phyloP scores from a whole-genome alignment of 2,888 invertebrate genomes.

The Calameuta filiformis region DNA sequence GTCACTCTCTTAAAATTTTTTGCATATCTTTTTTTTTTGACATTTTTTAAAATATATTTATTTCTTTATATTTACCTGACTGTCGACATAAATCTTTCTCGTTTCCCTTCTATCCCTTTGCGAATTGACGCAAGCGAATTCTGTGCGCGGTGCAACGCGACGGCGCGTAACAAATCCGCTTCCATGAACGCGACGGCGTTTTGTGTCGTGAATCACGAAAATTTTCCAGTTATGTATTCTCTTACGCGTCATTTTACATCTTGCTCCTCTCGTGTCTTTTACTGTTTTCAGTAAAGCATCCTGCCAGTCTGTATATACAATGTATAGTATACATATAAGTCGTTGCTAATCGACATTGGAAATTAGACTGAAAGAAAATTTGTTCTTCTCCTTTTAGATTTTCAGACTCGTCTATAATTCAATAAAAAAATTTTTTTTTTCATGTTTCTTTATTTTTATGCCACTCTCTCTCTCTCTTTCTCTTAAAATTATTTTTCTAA shows the following conservation, averaged over 20 bases:
- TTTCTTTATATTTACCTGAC: neutral
- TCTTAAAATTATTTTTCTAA: neutral
- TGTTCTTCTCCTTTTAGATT: neutral
- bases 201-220: neutral
- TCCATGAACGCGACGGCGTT: neutral
- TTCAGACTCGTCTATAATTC: neutral
- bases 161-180: neutral
- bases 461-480: neutral
- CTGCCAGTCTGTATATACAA: too few relatives aligned
- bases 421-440: neutral
- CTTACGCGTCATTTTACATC: neutral
- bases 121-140: neutral
- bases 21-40: neutral
- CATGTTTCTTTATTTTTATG: neutral
- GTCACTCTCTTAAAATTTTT: neutral
- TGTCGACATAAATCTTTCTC: neutral
- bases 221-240: neutral
- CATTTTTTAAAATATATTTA: neutral
- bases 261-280: neutral
- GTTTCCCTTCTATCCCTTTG: neutral
- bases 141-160: neutral
- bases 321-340: neutral
- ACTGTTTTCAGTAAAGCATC: neutral
- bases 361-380: neutral
- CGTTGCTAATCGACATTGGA: neutral